Evolutionary conservation across 2,113 vertebrate species (phyloP).

Genomic region (Ctenomys sociabilis): DNA sequence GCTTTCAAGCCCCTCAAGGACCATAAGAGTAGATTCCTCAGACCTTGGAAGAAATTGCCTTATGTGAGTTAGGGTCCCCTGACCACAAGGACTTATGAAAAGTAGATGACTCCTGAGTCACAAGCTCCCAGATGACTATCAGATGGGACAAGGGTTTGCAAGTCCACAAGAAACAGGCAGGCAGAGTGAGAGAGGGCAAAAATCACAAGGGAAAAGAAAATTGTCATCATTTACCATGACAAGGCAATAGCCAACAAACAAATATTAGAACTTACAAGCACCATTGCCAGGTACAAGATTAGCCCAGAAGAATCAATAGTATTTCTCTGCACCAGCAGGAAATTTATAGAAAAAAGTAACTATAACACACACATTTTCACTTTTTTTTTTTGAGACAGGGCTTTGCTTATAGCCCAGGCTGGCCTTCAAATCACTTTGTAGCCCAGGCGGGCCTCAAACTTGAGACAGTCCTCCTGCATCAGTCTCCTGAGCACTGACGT

Average conservation of each 20-base stretch:
- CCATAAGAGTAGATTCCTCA: neutral
- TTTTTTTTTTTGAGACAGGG: neutral
- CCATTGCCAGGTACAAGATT: constrained; percentile 24
- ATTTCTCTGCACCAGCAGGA: constrained; percentile 16
- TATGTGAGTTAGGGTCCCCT: neutral
- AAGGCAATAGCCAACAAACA: neutral
- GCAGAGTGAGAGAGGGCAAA: neutral
- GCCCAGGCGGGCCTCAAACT: neutral
- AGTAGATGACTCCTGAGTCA: neutral
- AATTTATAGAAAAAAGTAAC: constrained; percentile 17
- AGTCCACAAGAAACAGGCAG: neutral
- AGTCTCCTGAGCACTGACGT: neutral
- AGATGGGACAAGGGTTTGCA: neutral
- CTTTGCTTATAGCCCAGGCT: neutral
- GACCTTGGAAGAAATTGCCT: neutral
- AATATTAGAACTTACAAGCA: constrained; percentile 36
- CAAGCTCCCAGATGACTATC: neutral
- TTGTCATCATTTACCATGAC: neutral
- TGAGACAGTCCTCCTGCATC: neutral
- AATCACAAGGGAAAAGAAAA: constrained; percentile 16
- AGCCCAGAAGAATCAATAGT: constrained; percentile 55
- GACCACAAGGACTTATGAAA: neutral
- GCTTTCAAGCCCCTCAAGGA: neutral
- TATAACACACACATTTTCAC: neutral
- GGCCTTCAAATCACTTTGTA: neutral